A percentile compares a stretch with the other conserved stretches of the same genome.
These are phyloP conservation scores for Exocentrus adspersus DNA, from an alignment of 2,888 invertebrate genomes.

Conservation along the genomic window DNA sequence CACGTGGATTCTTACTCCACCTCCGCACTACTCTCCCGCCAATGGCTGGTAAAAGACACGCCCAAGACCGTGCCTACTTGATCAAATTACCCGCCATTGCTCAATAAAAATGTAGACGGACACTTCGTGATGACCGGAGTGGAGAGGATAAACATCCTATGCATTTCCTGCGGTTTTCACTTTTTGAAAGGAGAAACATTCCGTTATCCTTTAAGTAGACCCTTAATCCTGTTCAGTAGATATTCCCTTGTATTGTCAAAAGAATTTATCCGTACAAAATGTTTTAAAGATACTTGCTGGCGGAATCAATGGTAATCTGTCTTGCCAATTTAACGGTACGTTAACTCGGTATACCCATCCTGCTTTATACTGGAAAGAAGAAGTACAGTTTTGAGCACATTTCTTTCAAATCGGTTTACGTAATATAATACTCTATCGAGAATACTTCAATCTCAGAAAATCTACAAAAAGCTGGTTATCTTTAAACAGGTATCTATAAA, in stretches of 20 bases:
- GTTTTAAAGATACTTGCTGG: background rate
- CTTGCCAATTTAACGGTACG: background rate
- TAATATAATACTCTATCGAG: too few species aligned
- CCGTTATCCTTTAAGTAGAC: constrained; percentile 6
- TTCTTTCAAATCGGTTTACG: too few species aligned
- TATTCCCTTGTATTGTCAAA: background rate
- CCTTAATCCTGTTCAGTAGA: constrained; percentile 7
- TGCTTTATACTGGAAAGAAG: background rate
- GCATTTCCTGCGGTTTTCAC: constrained; percentile 20
- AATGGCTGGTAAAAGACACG: constrained; percentile 52
- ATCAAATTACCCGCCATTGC: constrained; percentile 58
- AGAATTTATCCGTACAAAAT: background rate
- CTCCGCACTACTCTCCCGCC: constrained; percentile 43
- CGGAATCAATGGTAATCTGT: background rate
- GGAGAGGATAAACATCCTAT: constrained; percentile 16
- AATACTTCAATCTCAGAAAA: too few species aligned
- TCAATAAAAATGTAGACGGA: constrained; percentile 47
- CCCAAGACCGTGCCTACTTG: constrained; percentile 48
- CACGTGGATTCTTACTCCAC: constrained; percentile 57
- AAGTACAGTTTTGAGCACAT: too few species aligned
- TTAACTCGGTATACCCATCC: background rate
- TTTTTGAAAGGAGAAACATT: constrained; percentile 5
- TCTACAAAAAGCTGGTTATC: too few species aligned
- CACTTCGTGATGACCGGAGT: constrained; percentile 28
- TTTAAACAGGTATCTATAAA: too few species aligned